Conservation (phyloP, 2,797 vertebrate species). For the Danio albolineatus region DNA sequence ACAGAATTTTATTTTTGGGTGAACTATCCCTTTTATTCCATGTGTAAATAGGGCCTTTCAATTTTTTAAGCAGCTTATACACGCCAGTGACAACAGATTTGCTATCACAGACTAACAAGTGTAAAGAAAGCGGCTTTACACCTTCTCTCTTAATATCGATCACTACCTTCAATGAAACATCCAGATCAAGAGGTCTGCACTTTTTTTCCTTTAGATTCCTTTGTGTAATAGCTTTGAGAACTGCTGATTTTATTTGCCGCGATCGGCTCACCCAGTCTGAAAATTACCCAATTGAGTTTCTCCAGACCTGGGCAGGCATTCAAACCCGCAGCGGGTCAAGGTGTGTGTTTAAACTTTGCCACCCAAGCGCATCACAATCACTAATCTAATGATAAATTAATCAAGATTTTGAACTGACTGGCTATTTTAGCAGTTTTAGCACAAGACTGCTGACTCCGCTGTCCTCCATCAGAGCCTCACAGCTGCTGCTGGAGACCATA, state of each 20-base stretch:
- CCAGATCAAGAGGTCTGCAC: constrained; percentile 14
- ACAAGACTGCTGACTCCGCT: constrained; percentile 29
- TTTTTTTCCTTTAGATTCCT: constrained; percentile 20
- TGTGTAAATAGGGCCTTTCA: too few species aligned
- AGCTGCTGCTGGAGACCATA: constrained; percentile 4
- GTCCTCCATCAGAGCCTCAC: not conserved
- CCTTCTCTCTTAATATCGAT: constrained; percentile 1
- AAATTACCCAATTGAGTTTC: constrained; percentile 36
- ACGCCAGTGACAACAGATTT: not conserved
- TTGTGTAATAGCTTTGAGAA: constrained; percentile 30
- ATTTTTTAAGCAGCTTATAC: not conserved
- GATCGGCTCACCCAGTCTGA: constrained; percentile 41
- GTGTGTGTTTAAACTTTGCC: constrained; percentile 40
- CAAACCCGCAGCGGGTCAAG: constrained; percentile 27
- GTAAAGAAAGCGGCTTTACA: not conserved
- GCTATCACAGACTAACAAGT: not conserved
- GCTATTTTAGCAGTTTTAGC: constrained; percentile 22
- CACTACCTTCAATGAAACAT: constrained; percentile 1
- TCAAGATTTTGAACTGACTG: constrained; percentile 38
- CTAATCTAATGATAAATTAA: constrained; percentile 38
- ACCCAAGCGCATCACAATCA: constrained; percentile 1
- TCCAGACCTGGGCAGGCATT: constrained; percentile 27
- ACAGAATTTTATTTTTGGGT: too few species aligned
- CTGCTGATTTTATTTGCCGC: constrained; percentile 33
- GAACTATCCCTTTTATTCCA: too few species aligned